Evolutionary conservation across 2,888 invertebrate species (phyloP).

Genomic region (Cyclophora albipunctata): DNA sequence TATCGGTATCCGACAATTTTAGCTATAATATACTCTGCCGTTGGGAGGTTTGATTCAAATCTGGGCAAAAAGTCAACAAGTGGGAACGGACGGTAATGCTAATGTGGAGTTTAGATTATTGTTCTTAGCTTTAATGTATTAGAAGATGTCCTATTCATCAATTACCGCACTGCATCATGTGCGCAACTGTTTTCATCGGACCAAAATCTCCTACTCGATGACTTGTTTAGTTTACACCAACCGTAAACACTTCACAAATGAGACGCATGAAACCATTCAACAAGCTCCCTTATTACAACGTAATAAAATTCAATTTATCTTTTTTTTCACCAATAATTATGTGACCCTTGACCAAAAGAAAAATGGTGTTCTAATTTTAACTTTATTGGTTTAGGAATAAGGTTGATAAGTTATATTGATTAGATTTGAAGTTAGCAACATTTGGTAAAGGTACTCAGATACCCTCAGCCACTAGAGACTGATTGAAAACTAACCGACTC

Average conservation of each 20-base stretch:
- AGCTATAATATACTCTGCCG: no score
- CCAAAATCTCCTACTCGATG: conserved; percentile 6
- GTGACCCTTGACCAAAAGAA: neutral
- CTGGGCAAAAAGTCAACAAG: no score
- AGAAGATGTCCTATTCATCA: no score
- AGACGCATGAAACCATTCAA: conserved; percentile 2
- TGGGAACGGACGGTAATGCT: no score
- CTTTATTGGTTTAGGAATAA: neutral
- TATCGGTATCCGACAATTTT: no score
- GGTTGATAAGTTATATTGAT: conserved; percentile 4
- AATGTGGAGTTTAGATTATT: no score
- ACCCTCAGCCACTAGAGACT: conserved; percentile 46
- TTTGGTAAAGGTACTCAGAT: conserved; percentile 41
- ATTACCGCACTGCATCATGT: no score
- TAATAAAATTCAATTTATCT: neutral
- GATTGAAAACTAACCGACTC: conserved; percentile 65
- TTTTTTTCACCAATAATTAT: neutral
- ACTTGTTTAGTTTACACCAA: conserved; percentile 33
- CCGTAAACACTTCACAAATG: conserved; percentile 32
- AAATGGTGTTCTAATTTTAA: conserved; percentile 7
- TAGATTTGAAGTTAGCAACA: conserved; percentile 36
- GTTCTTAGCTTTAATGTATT: no score
- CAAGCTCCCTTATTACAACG: conserved; percentile 1
- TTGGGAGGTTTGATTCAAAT: no score
- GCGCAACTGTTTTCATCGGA: conserved; percentile 3